Base-by-base conservation (phyloP, 2,888 invertebrate genomes). In the Meganola albula region DNA sequence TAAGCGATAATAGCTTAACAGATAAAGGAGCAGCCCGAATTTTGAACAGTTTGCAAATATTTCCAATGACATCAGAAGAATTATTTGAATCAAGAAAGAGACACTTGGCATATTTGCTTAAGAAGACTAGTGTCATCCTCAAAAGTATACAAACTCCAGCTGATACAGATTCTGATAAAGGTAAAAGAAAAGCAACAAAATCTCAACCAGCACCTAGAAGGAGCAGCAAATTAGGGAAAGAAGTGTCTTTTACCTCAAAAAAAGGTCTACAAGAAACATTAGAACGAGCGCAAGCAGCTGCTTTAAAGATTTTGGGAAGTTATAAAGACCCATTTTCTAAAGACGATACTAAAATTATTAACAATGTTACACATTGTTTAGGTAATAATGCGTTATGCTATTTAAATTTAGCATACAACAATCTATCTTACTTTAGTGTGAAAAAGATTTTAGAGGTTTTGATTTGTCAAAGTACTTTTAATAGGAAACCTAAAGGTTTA, bases 361-460 rank as follows among this genome's bases (percentile, higher is more conserved):
- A 65, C n/a, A 59, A 44, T 1, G 20, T 37, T 0, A 20, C 51
- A 0, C 60, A 58, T 29, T 72, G 71, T 21, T 31, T 39, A 0
- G 79, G 78, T 0, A 79, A 80, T 31, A 72, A 74, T 29, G n/a
- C 33, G 0, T 34, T 80, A 6, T 47, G 52, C 8, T 71, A 61
- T 31, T 49, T 80, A 9, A 80, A 74, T 40, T 5, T 79, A 0
- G 60, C 74, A 0, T 80, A 69, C 31, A 80, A 78, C 21, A 55
- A 63, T 30, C 23, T 79, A 1, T 57, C 55, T 2, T 71, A 56
- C 22, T 4, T 50, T 0, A 56, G 58, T 11, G n/a, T 78, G 1
- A 60, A 58, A 23, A 73, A 60, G 24, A 24, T 79, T 2, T 21
- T 57, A 4, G 27, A 49, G 0, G 64, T 78, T 1, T 23, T 80